These are phyloP conservation scores for Girardinichthys multiradiatus DNA, from an alignment of 2,113 vertebrate species.

Conservation along the genomic window DNA sequence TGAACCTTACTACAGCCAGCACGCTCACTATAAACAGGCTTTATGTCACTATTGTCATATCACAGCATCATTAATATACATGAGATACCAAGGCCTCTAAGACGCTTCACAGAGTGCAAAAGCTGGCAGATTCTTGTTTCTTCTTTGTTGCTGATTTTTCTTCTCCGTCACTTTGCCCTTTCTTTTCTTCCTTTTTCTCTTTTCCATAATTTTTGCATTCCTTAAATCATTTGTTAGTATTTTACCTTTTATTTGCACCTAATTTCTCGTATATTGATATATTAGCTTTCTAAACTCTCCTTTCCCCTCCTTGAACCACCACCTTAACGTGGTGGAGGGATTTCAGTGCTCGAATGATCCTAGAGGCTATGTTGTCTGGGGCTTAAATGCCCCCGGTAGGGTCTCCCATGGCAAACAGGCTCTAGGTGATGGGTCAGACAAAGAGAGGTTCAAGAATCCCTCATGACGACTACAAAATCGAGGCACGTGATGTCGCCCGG, in stretches of 20 bases:
- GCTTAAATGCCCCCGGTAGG: no score
- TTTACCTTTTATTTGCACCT: conserved; percentile 14
- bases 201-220: conserved; percentile 28
- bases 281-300: background rate
- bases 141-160: conserved; percentile 55
- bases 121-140: conserved; percentile 49
- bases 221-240: conserved; percentile 10
- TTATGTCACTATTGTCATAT: conserved; percentile 82
- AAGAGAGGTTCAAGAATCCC: no score
- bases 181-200: conserved; percentile 26
- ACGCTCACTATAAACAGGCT: conserved; percentile 80
- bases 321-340: no score
- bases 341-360: no score
- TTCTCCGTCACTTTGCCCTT: conserved; percentile 26
- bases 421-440: no score
- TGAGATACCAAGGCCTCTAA: conserved; percentile 79
- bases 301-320: no score
- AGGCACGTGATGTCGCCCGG: no score
- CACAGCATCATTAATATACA: conserved; percentile 81
- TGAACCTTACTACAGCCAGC: conserved; percentile 72
- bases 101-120: conserved; percentile 68
- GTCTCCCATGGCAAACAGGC: no score
- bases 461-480: no score
- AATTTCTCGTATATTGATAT: conserved; percentile 7
- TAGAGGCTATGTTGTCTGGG: no score